These are phyloP conservation scores for Plectrocnemia conspersa DNA, from an alignment of 1,140 invertebrate species.

Conservation along the genomic window DNA sequence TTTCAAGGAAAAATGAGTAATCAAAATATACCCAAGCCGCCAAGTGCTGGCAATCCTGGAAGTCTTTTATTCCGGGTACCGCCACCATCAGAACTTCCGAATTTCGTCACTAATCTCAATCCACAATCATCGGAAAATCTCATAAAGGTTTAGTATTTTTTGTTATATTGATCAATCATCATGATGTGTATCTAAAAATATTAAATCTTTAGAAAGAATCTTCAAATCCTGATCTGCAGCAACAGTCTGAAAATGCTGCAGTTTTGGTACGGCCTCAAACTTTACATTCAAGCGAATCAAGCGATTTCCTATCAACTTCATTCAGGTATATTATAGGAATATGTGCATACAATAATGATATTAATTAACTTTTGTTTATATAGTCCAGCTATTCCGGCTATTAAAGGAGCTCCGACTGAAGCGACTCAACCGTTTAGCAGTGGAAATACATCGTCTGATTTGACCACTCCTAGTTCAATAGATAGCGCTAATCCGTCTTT, in stretches of 20 bases:
- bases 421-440: slow-evolving; percentile 44
- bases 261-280: slow-evolving; percentile 3
- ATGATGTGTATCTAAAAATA: slow-evolving; percentile 4
- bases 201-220: slow-evolving; percentile 24
- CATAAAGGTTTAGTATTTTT: slow-evolving; percentile 24
- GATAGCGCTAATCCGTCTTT: slow-evolving; percentile 31
- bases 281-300: slow-evolving; percentile 24
- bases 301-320: slow-evolving; percentile 26
- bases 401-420: slow-evolving; percentile 51
- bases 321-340: slow-evolving; percentile 22
- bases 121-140: slow-evolving; percentile 31
- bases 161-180: slow-evolving; percentile 1
- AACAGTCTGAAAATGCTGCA: neutral
- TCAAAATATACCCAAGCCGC: slow-evolving; percentile 26
- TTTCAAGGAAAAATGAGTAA: slow-evolving; percentile 10
- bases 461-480: slow-evolving; percentile 39
- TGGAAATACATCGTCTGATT: slow-evolving; percentile 42
- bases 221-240: slow-evolving; percentile 5
- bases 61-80: slow-evolving; percentile 55
- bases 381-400: slow-evolving; percentile 56
- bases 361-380: slow-evolving; percentile 28
- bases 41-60: slow-evolving; percentile 36
- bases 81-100: slow-evolving; percentile 55
- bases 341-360: neutral
- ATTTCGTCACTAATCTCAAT: slow-evolving; percentile 46